Base-by-base conservation (phyloP, 2,113 vertebrate species). In the Ascaphus truei region DNA sequence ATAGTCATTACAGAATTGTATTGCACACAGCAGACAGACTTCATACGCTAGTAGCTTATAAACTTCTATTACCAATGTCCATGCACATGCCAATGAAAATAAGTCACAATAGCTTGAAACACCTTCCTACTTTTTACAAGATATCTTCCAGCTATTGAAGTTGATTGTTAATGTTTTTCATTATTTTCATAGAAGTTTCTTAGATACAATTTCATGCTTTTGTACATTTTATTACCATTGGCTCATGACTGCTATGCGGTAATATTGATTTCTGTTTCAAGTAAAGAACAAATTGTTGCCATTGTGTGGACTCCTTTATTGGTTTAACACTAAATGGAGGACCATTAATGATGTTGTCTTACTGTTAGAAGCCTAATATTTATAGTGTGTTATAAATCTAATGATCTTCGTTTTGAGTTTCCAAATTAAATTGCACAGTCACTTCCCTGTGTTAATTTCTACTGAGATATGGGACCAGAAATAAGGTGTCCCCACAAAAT, bases 141-240 rank as follows among this genome's bases (percentile, higher is more conserved):
- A 26, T 62, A 58, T 25, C 47, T 45, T 26, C 15, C 47, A 74
- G 41, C 41, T 73, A 43, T 22, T 50, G 64, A 76, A 73, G 53
- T 6, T 1, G 31, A 47, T 1, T 39, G 20, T 60, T 59, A 31
- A 3, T 63, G 5, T 0, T 11, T 7, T 0, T 5, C 3, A 59
- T 7, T 31, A 34, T 76, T 71, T 76, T 37, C 20, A 69, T 71
- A 77, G 69, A 33, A 25, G 48, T 75, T 79, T 27, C 23, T 75
- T 77, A 74, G 79, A 51, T 85, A 68, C 75, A 74, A 81, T 87
- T 85, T 81, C 75, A 84, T 81, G 79, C 84, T 82, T 80, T 76
- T 36, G 71, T 79, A 79, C 36, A 73, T 76, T 83, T 75, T 84
- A 5, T 78, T 65, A 84, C 55, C 62, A 37, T 66, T 64, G 71